phyloP scores from a whole-genome alignment of 2,888 invertebrate species.

The Callosobruchus maculatus region DNA sequence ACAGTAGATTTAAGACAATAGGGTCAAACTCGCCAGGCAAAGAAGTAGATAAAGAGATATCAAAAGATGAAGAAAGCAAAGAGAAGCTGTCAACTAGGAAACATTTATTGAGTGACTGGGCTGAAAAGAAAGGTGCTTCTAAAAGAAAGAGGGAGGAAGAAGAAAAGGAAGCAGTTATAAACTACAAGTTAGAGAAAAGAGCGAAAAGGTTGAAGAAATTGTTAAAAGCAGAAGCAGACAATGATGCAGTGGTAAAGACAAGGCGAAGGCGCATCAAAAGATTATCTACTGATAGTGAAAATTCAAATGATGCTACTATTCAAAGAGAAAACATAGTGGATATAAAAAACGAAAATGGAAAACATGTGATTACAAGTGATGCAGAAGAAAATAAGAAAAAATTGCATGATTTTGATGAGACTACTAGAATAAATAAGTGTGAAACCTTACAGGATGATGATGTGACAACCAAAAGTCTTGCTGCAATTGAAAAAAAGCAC shows the following conservation, averaged over 20 bases:
- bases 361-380: not conserved
- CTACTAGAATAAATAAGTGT: not conserved
- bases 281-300: constrained; percentile 7
- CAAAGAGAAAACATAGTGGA: not conserved
- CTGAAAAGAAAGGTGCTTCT: constrained; percentile 59
- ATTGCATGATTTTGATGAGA: not conserved
- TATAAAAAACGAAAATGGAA: not conserved
- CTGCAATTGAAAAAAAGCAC: not conserved
- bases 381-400: not conserved
- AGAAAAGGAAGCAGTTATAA: constrained; percentile 56
- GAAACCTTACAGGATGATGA: too few species aligned
- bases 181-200: constrained; percentile 58
- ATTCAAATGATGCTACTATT: constrained; percentile 10
- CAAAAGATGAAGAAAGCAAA: constrained; percentile 21
- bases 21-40: constrained; percentile 64
- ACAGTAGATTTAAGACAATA: constrained; percentile 60
- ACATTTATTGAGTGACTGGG: constrained; percentile 58
- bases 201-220: constrained; percentile 57
- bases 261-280: constrained; percentile 6
- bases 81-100: constrained; percentile 48
- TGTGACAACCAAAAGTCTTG: too few species aligned
- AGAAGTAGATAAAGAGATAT: constrained; percentile 43
- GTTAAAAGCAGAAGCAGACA: constrained; percentile 29
- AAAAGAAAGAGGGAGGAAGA: constrained; percentile 59
- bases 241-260: constrained; percentile 1